Evolutionary conservation across 2,113 vertebrate genomes (phyloP).

Genomic region (Chaetodon trifascialis): DNA sequence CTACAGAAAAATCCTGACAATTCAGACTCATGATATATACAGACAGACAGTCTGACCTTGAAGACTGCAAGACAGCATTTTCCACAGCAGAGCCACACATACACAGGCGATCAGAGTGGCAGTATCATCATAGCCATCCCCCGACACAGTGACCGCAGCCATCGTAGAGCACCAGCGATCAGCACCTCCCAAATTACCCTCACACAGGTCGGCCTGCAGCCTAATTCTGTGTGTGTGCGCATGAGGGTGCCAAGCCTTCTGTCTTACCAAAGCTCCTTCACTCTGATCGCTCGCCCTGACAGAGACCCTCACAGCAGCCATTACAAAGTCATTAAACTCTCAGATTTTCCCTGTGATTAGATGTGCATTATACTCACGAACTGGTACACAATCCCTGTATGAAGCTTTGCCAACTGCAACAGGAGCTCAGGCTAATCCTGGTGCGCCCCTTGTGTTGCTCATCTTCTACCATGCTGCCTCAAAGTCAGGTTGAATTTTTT

Average conservation of each 20-base stretch:
- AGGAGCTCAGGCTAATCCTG: background rate
- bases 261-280: constrained; percentile 10
- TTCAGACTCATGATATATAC: constrained; percentile 4
- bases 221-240: constrained; percentile 10
- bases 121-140: background rate
- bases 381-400: background rate
- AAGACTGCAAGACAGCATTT: constrained; percentile 31
- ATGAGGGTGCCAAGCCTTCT: background rate
- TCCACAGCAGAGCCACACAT: background rate
- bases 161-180: constrained; percentile 32
- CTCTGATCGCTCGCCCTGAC: constrained; percentile 8
- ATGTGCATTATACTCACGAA: background rate
- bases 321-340: constrained; percentile 1
- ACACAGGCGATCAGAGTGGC: constrained; percentile 13
- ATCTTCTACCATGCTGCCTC: background rate
- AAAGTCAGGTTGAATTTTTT: background rate
- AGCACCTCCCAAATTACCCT: constrained; percentile 50
- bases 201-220: constrained; percentile 30
- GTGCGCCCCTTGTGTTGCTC: background rate
- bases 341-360: background rate
- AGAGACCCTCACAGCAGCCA: background rate
- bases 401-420: background rate
- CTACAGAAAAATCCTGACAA: constrained; percentile 25
- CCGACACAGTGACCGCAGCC: constrained; percentile 34
- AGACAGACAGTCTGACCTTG: constrained; percentile 39